Evolutionary conservation across 2,797 vertebrate genomes (phyloP).

Genomic region (Enteromius viviparus): DNA sequence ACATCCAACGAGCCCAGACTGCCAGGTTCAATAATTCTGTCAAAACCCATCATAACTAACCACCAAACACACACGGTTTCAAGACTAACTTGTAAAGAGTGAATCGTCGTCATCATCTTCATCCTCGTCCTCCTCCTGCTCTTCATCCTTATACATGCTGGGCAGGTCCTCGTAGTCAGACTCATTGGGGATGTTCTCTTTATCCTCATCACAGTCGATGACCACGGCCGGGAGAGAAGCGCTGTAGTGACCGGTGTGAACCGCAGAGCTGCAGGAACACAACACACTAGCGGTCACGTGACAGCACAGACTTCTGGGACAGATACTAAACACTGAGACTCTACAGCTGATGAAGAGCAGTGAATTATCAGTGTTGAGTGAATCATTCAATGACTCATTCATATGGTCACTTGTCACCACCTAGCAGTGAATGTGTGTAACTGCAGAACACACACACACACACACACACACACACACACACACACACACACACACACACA

Average conservation of each 20-base stretch:
- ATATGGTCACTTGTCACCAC: too few species aligned
- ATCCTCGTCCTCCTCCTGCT: constrained; percentile 88
- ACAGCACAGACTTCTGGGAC: too few species aligned
- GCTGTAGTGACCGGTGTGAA: constrained; percentile 77
- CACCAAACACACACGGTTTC: not conserved
- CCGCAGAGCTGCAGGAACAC: constrained; percentile 43
- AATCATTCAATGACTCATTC: too few species aligned
- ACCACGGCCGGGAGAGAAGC: constrained; percentile 91
- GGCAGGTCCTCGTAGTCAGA: constrained; percentile 92
- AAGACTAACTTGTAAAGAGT: constrained; percentile 86
- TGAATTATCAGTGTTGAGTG: too few species aligned
- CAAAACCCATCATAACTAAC: not conserved
- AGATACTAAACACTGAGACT: too few species aligned
- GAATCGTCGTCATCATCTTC: constrained; percentile 88
- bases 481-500: too few species aligned
- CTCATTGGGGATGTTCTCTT: constrained; percentile 97
- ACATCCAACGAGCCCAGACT: too few species aligned
- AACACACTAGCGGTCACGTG: not conserved
- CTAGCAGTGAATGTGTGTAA: too few species aligned
- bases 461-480: too few species aligned
- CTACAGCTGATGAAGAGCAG: too few species aligned
- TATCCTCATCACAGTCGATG: constrained; percentile 96
- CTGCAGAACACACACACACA: too few species aligned
- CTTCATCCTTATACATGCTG: constrained; percentile 92
- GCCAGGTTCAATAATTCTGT: too few species aligned